phyloP scores from a whole-genome alignment of 2,113 vertebrate genomes.

The Fregetta grallaria region DNA sequence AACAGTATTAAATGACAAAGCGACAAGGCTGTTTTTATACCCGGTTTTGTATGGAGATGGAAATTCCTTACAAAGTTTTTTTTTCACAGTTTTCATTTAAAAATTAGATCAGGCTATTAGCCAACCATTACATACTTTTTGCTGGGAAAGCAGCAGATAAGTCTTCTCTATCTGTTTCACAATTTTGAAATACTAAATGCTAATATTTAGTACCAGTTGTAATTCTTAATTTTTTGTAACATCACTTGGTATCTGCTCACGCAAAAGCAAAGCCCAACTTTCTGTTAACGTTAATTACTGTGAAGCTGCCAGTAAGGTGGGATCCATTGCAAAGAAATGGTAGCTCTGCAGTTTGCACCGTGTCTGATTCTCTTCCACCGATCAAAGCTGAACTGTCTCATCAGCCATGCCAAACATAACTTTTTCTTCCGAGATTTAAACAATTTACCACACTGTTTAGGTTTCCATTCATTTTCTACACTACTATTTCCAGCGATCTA shows the following conservation, averaged over 20 bases:
- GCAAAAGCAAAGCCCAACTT: neutral
- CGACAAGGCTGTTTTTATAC: neutral
- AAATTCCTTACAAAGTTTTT: neutral
- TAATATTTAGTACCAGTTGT: neutral
- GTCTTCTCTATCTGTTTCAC: neutral
- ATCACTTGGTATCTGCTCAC: neutral
- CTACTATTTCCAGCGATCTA: neutral
- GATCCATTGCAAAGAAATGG: neutral
- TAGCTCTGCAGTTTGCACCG: neutral
- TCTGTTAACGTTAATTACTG: too few species aligned
- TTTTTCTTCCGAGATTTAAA: neutral
- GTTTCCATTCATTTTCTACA: neutral
- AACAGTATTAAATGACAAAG: neutral
- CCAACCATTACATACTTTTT: neutral
- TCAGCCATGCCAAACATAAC: neutral
- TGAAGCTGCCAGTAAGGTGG: neutral
- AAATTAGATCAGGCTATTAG: neutral
- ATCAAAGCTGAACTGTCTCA: neutral
- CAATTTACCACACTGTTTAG: neutral
- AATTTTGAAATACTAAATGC: neutral
- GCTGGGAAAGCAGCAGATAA: neutral
- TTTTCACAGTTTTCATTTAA: neutral
- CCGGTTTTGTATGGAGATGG: neutral
- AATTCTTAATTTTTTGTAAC: neutral
- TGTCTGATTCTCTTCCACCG: neutral